Evolutionary conservation across 2,797 vertebrate genomes (phyloP), one percentile per base, ranked within the genome.

Genomic region (Schizothorax lantsangensis): DNA sequence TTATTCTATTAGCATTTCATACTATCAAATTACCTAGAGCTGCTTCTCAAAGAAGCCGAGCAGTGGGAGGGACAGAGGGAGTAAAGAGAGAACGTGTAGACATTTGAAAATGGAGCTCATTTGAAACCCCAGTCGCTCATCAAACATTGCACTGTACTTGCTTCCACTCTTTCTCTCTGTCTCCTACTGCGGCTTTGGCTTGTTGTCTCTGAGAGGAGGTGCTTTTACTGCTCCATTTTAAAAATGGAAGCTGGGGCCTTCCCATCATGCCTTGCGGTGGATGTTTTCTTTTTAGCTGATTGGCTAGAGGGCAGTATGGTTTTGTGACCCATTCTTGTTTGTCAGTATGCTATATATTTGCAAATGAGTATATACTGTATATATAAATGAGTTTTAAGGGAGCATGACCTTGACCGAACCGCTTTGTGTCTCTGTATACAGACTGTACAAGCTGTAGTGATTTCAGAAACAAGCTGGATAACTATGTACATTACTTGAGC

Each of bases 1-100:
- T 59, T 21, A 79, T 59, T 40, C 12, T 40, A 59, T 17, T 59
- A 59, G 33, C 90, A 89, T 88, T 92, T 89, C 90, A 88, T 88
- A 91, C 91, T 93, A 93, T 91, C 91, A 92, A 93, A 94, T 95
- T 93, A 94, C 92, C 91, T 91, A 92, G 87, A 94, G 92, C 91
- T 91, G 91, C 69, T 59, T 83, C 89, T 88, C 87, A 86, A 90
- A 86, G 88, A 90, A 81, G 90, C 59, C 84, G 83, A 87, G 33
- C 88, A 71, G 91, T 88, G 89, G 89, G 91, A 90, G 87, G 79
- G 49, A 73, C 11, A 80, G 52, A 68, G 17, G 26, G 47, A 74
- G 81, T 79, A 86, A 57, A 79, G 43, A 88, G 71, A 8, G 36
- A 36, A 83, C 62, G 85, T 85, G 0, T n/a, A 82, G 82, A 87